phyloP scores from a whole-genome alignment of 2,113 vertebrate species.

The Rhegmatorhina hoffmannsi region DNA sequence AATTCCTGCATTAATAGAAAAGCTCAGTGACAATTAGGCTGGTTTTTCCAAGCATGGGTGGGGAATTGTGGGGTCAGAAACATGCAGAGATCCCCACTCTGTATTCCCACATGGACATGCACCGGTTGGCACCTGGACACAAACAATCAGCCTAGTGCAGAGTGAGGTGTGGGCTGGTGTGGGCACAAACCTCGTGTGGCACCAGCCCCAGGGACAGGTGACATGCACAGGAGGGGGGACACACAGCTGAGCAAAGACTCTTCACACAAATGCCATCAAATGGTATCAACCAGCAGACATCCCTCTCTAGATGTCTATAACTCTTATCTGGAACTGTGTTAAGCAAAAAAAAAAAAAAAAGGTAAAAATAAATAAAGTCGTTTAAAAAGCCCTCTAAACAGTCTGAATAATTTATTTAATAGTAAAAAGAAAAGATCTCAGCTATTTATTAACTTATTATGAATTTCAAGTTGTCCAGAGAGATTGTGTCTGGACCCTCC shows the following conservation, averaged over 20 bases:
- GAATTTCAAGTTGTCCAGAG: neutral
- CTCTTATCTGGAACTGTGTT: neutral
- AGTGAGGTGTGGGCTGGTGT: neutral
- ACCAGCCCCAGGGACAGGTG: neutral
- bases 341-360: neutral
- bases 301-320: neutral
- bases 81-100: neutral
- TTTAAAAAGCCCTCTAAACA: no score
- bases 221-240: neutral
- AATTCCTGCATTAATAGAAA: neutral
- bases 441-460: neutral
- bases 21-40: neutral
- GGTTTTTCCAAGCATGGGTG: neutral
- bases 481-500: neutral
- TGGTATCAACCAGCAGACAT: neutral
- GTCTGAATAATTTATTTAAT: neutral
- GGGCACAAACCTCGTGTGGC: neutral
- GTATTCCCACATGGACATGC: neutral
- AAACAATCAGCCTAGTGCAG: neutral
- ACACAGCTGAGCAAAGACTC: fast-evolving
- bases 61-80: neutral
- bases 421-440: neutral
- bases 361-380: neutral
- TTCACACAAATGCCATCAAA: neutral
- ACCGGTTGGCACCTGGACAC: neutral